Base-by-base conservation (phyloP, 2,113 vertebrate species). In the Xenopus laevis region DNA sequence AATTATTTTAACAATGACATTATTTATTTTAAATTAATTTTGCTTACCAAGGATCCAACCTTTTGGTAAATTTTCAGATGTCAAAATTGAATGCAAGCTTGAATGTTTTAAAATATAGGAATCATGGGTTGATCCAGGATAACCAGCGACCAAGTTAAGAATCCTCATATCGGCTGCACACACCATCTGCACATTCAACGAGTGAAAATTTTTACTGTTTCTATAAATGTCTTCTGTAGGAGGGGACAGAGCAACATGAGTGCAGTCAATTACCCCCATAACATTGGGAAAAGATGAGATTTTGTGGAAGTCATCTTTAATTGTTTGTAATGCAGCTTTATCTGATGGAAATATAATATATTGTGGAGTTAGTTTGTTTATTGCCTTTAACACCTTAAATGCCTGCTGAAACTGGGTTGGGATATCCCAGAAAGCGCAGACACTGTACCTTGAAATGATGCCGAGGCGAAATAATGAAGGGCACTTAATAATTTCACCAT, bases 181-280 rank as follows among this genome's bases (percentile, higher is more conserved):
- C 11, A 76, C 73, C 73, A 76, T 69, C 30, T 76, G 73, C 59
- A 76, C 73, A 45, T 76, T 76, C 61, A 76, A 57, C 0, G 73
- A 76, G 45, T 76, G 73, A 55, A 76, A 76, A 55, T 76, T 68
- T 52, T 76, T 76, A 44, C 73, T 76, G 59, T 76, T 76, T 68
- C 73, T 76, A 59, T 76, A 76, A 69, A 76, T 76, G 68, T 68
- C 73, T 69, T 76, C 73, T 55, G 73, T 76, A 27, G 73, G 73
- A 44, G 73, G 73, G 3, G 73, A 76, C 23, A 76, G 47, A 45
- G 73, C 73, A 44, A 76, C 73, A 27, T 76, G 73, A 13, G 73
- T 76, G 47, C 73, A 76, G 66, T 76, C 73, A 76, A 76, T 76
- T 23, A 53, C 60, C 33, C 73, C 65, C 73, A 76, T 76, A 44